Evolutionary conservation across 2,113 vertebrate genomes (phyloP).

Genomic region (Acanthochromis polyacanthus): DNA sequence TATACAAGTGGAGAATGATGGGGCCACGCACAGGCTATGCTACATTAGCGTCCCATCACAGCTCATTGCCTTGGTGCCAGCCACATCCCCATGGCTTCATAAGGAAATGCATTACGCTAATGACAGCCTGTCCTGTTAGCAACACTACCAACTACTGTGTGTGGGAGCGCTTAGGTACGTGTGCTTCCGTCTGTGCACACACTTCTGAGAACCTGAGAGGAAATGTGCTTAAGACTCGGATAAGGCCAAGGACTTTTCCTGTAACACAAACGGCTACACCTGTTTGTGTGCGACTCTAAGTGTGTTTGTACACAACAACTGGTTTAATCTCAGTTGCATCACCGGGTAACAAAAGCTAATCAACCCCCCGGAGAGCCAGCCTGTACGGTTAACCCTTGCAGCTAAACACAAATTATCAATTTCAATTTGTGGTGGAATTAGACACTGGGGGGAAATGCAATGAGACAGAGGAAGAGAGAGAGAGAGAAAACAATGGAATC

Average conservation of each 20-base stretch:
- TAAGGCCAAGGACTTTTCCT: constrained; percentile 23
- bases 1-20: constrained; percentile 58
- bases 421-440: constrained; percentile 46
- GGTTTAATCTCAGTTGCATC: constrained; percentile 58
- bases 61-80: constrained; percentile 77
- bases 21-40: constrained; percentile 60
- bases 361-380: constrained; percentile 44
- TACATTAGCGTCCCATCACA: constrained; percentile 80
- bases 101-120: constrained; percentile 77
- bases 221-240: constrained; percentile 38
- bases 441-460: constrained; percentile 36
- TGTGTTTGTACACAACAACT: constrained; percentile 34
- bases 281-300: constrained; percentile 11
- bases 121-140: constrained; percentile 75
- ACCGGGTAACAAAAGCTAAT: constrained; percentile 58
- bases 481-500: constrained; percentile 59
- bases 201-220: constrained; percentile 36
- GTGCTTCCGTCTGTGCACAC: constrained; percentile 2
- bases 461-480: constrained; percentile 18
- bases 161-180: background rate
- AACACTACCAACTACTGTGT: constrained; percentile 30
- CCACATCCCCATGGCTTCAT: constrained; percentile 73
- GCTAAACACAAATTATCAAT: constrained; percentile 60
- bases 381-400: constrained; percentile 63
- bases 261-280: constrained; percentile 22